Evolutionary conservation across 2,888 invertebrate genomes (phyloP).

Genomic region (Bugula neritina): DNA sequence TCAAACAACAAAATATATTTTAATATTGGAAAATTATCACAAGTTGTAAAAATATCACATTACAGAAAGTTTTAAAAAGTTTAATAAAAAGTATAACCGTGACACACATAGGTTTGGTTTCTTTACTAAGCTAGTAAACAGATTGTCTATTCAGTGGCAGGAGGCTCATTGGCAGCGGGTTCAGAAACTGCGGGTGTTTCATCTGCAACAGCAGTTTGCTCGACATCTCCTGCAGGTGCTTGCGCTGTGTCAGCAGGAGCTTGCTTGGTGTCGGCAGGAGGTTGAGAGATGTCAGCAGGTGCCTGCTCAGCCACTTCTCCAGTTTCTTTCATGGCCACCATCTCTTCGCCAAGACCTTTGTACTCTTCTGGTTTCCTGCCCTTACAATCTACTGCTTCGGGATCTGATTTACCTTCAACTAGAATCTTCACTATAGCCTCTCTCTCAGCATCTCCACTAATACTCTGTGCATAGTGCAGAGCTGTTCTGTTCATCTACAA

Average conservation of each 20-base stretch:
- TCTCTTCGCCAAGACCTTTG: background rate
- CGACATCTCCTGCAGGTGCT: background rate
- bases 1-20: no score
- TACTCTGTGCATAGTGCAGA: constrained; percentile 39
- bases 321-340: background rate
- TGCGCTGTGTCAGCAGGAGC: background rate
- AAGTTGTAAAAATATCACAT: no score
- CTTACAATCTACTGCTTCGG: constrained; percentile 14
- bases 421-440: background rate
- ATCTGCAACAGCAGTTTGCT: background rate
- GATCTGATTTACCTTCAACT: background rate
- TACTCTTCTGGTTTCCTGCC: constrained; percentile 16
- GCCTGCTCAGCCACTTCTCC: background rate
- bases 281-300: background rate
- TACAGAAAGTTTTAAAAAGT: no score
- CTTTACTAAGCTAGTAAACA: no score
- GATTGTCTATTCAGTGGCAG: no score
- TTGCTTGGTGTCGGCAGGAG: background rate
- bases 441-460: constrained; percentile 33
- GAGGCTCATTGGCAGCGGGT: no score
- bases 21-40: no score
- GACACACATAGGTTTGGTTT: no score
- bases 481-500: constrained; percentile 40
- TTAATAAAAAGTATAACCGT: no score
- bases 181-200: no score